Evolutionary conservation across 2,797 vertebrate genomes (phyloP).

Genomic region (Danio jaintianensis): DNA sequence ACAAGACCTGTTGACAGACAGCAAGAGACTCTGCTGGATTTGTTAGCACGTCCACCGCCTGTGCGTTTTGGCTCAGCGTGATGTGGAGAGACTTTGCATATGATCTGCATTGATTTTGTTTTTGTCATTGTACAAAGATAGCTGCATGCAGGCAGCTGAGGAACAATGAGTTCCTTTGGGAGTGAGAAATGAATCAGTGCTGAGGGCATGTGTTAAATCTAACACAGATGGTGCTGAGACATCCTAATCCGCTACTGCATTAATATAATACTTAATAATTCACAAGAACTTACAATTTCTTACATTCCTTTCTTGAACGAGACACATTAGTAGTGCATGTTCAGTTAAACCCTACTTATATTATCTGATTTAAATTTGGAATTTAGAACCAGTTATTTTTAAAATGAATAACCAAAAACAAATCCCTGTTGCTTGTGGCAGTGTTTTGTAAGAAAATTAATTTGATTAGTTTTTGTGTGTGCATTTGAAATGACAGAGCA

Average conservation of each 20-base stretch:
- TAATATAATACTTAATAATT: not conserved
- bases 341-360: not conserved
- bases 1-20: slow-evolving; percentile 25
- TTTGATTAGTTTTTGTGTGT: too few species aligned
- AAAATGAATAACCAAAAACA: too few species aligned
- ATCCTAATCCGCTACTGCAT: slow-evolving; percentile 9
- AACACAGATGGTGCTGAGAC: slow-evolving; percentile 5
- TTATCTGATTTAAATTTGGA: not conserved
- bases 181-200: slow-evolving; percentile 1
- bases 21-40: slow-evolving; percentile 15
- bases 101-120: slow-evolving; percentile 23
- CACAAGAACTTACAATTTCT: not conserved
- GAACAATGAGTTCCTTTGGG: slow-evolving; percentile 12
- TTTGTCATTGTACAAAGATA: slow-evolving; percentile 27
- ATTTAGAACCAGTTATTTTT: not conserved
- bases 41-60: slow-evolving; percentile 15
- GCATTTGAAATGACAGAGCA: too few species aligned
- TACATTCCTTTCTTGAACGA: not conserved
- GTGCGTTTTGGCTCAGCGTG: slow-evolving; percentile 17
- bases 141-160: not conserved
- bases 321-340: not conserved
- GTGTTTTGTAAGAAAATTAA: too few species aligned
- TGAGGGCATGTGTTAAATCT: slow-evolving; percentile 25
- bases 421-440: too few species aligned
- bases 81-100: slow-evolving; percentile 6